Conservation (phyloP, 23 tunicate species). For the Halocynthia aurantium region DNA sequence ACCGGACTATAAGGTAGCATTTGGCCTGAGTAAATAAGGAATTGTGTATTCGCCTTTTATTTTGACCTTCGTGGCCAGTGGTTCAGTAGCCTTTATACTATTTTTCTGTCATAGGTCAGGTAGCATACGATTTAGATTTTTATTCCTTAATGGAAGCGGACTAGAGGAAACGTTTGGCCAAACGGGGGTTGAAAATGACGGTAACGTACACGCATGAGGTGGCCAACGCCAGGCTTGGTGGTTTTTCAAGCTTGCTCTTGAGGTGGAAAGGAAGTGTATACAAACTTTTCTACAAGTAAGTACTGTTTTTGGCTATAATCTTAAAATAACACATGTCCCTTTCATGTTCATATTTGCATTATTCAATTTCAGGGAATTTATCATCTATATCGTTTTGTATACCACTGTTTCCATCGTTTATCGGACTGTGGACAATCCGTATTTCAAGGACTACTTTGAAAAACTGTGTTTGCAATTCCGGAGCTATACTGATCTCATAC, state of each 20-base stretch:
- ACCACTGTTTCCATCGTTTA: slow-evolving; percentile 33
- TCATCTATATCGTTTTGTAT: slow-evolving; percentile 61
- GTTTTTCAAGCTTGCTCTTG: slow-evolving; percentile 66
- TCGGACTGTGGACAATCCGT: slow-evolving; percentile 18
- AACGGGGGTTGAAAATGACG: slow-evolving; percentile 40
- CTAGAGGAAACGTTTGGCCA: too few relatives aligned
- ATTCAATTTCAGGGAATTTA: slow-evolving; percentile 57
- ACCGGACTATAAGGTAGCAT: too few relatives aligned
- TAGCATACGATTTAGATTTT: too few relatives aligned
- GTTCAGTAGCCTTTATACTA: too few relatives aligned
- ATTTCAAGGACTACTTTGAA: slow-evolving; percentile 41
- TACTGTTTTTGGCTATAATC: background rate
- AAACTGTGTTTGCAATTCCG: slow-evolving; percentile 80
- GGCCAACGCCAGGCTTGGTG: slow-evolving; percentile 79
- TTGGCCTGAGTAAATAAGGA: too few relatives aligned
- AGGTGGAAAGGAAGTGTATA: slow-evolving; percentile 94
- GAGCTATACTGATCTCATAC: slow-evolving; percentile 70
- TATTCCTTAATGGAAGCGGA: too few relatives aligned
- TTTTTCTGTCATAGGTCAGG: too few relatives aligned
- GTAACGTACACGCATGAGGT: slow-evolving; percentile 88
- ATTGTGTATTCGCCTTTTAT: too few relatives aligned
- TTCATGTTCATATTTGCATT: background rate
- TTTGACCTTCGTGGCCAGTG: too few relatives aligned
- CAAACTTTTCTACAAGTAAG: slow-evolving; percentile 88
- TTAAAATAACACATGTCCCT: background rate